Evolutionary conservation across 2,797 vertebrate genomes (phyloP).

Genomic region (Gorsachius magnificus): DNA sequence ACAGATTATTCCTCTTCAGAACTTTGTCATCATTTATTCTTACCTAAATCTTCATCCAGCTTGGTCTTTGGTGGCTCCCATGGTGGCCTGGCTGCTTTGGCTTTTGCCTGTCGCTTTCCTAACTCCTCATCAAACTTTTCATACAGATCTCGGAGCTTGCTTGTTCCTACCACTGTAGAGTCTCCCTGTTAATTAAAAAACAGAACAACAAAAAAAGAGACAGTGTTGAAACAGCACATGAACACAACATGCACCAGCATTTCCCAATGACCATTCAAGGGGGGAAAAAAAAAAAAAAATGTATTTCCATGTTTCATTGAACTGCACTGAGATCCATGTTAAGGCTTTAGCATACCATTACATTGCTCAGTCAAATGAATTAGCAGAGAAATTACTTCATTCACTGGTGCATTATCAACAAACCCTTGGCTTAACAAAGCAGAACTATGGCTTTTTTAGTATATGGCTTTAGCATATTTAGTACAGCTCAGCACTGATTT

Average conservation of each 20-base stretch:
- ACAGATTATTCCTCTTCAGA: background rate
- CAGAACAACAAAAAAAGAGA: background rate
- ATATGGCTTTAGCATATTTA: background rate
- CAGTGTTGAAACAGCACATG: background rate
- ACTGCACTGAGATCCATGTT: too few relatives aligned
- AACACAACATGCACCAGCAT: background rate
- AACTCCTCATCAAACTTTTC: conserved; percentile 93
- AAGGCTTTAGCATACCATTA: background rate
- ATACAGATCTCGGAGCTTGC: conserved; percentile 88
- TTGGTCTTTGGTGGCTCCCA: conserved; percentile 98
- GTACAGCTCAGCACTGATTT: background rate
- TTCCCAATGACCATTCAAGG: background rate
- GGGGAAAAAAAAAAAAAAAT: background rate
- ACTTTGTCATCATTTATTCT: background rate
- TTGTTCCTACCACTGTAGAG: conserved; percentile 96
- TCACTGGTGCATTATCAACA: background rate
- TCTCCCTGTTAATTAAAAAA: conserved; percentile 83
- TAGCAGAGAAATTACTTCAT: background rate
- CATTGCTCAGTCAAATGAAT: background rate
- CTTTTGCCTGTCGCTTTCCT: conserved; percentile 87
- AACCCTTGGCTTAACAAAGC: background rate
- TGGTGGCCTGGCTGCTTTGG: conserved; percentile 86
- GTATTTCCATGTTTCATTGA: too few relatives aligned
- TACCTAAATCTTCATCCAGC: conserved; percentile 92
- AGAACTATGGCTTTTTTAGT: background rate